Evolutionary conservation across 2,113 vertebrate genomes (phyloP), one percentile per base, ranked within the genome.

Genomic region (Oncorhynchus masou): DNA sequence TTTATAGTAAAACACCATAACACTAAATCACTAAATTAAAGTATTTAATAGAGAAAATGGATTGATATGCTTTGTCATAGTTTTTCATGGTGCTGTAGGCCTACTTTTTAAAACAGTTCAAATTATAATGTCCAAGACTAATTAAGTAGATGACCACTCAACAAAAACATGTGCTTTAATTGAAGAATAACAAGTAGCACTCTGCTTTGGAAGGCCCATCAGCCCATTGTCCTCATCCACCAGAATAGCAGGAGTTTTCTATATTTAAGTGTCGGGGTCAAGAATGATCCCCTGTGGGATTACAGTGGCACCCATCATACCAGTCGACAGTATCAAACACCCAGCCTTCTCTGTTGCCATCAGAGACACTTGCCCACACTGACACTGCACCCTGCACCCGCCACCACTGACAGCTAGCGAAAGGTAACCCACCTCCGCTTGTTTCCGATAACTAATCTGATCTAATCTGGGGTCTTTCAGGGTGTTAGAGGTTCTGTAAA

Each of bases 261-360:
- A 85, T 87, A 86, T 90, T 86, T 89, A 88, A 87, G 70, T 75
- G 78, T 67, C 79, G 85, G 73, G 82, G 91, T 91, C 87, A 86
- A 83, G 79, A 80, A 76, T 73, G 79, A 86, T 84, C 79, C 81
- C 80, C 76, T 79, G 76, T 82, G 84, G 87, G 87, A 83, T 88
- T 75, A 75, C 80, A 73, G 59, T 80, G 73, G 81, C 84, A 65
- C 80, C 78, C 77, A 9, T 79, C 78, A 79, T 79, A 81, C 85
- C 74, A 75, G 74, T 87, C 76, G 85, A 77, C 79, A 82, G 78
- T 83, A 85, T 90, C 83, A 85, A 87, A 87, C 86, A 88, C 79
- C 83, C 84, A 86, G 62, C 27, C 57, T 80, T 29, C 59, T 48
- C 81, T 76, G 86, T 73, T 84, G 83, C 79, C 83, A 86, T 76